Evolutionary conservation across 2,888 invertebrate genomes (phyloP), one percentile per base, ranked within the genome.

Genomic region (Emmelina monodactyla): DNA sequence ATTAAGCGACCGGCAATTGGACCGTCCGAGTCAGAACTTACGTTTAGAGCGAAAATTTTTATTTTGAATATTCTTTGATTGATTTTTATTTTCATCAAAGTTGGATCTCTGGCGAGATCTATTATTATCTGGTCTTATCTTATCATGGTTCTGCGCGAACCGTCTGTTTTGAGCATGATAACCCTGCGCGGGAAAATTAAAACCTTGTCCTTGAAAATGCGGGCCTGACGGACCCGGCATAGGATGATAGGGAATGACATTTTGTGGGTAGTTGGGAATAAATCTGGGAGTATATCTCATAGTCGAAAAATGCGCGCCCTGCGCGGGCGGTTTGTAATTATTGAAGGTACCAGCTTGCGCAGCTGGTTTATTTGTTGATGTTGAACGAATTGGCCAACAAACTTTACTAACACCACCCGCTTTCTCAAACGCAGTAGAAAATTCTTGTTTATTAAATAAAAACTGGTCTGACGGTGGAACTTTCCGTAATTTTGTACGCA

Each of bases 361-460:
- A 19, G 19, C 19, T 9, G 9, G 5, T 6, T 5, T 5, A 19
- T 22, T 22, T 37, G 10, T 14, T 44, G 33, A 5, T 16, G 12
- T 13, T 32, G 6, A 9, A 40, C 12, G 1, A 37, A 32, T 13
- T 28, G 14, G 3, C 19, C 19, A 19, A 30, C 11, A 31, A 16
- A 32, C 11, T 32, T 32, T 32, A 22, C 10, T 14, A 5, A 32
- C 7, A 13, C 32, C 32, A 9, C 32, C 32, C 13, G 9, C 14
- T 12, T 32, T 32, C 19, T 32, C 13, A n/a, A 32, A 13, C 3
- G 10, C 10, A 3, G 10, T 9, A 13, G 32, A 22, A 13, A 32
- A 32, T 3, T 13, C 7, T 2, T 32, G 12, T 14, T 22, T 22
- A 4, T 32, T 10, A 11, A 32, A 32, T 7, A 32, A 13, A 32